A percentile compares a stretch with the other conserved stretches of the same genome.
These are phyloP conservation scores for Electrophaes corylata DNA, from an alignment of 2,888 invertebrate genomes.

Conservation along the genomic window DNA sequence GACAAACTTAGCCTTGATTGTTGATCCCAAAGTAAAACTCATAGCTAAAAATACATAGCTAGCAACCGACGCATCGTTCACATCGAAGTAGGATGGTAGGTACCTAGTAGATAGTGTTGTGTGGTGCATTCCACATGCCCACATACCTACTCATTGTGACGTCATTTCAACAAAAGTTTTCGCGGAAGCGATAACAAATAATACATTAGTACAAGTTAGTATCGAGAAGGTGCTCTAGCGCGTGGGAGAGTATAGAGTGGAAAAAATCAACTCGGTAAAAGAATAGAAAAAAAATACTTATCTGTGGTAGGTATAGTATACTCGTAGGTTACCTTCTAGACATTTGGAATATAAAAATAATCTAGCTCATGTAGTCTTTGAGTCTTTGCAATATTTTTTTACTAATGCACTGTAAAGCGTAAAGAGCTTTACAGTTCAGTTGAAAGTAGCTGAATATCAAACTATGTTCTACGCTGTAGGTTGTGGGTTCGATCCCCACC, in stretches of 20 bases:
- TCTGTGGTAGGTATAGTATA: no score
- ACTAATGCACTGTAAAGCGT: no score
- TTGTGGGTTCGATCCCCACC: no score
- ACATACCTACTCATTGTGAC: conserved; percentile 8
- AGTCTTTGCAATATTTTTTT: no score
- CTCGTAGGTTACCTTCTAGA: no score
- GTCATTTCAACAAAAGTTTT: conserved; percentile 11
- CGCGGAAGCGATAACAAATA: conserved; percentile 19
- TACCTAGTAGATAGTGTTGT: background rate
- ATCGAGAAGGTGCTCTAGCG: background rate
- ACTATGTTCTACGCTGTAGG: no score
- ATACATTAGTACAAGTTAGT: background rate
- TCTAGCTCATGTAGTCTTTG: no score
- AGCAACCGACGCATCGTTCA: background rate
- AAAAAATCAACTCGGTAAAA: no score
- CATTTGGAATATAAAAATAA: no score
- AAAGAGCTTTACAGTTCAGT: no score
- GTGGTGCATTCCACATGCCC: conserved; percentile 8
- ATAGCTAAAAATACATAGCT: background rate
- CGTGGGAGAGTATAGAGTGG: background rate
- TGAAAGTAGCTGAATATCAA: no score
- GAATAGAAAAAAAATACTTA: background rate
- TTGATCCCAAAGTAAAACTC: background rate
- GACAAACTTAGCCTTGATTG: background rate
- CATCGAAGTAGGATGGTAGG: background rate